These are phyloP conservation scores for Latrodectus elegans DNA, from an alignment of 2,888 invertebrate species.

Conservation along the genomic window DNA sequence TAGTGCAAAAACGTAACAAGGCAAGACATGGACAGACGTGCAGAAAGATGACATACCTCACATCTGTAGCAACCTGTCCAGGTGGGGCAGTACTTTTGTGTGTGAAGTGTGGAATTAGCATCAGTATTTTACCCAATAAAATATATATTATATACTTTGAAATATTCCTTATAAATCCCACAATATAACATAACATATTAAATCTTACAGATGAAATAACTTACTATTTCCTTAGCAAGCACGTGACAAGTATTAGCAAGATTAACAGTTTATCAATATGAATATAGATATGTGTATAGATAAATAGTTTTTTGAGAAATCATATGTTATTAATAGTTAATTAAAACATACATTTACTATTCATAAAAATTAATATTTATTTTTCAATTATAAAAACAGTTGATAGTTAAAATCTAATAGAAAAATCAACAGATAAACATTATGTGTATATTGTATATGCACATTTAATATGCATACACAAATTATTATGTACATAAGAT, in stretches of 20 bases:
- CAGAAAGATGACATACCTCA: slow-evolving; percentile 70
- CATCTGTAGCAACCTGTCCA: slow-evolving; percentile 72
- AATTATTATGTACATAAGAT: too few species aligned
- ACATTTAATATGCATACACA: too few species aligned
- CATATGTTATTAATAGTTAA: too few species aligned
- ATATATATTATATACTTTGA: slow-evolving; percentile 54
- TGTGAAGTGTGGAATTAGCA: slow-evolving; percentile 69
- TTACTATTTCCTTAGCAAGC: slow-evolving; percentile 54
- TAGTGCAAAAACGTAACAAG: slow-evolving; percentile 44
- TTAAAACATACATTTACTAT: too few species aligned
- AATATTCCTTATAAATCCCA: slow-evolving; percentile 40
- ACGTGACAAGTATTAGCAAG: slow-evolving; percentile 10
- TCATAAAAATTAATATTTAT: too few species aligned
- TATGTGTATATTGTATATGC: too few species aligned
- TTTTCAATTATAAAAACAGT: too few species aligned
- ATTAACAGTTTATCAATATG: too few species aligned
- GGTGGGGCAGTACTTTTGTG: slow-evolving; percentile 71
- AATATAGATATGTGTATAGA: too few species aligned
- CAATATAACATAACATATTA: slow-evolving; percentile 25
- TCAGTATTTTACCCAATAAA: slow-evolving; percentile 64
- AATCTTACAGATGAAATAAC: slow-evolving; percentile 37
- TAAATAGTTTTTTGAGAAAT: too few species aligned
- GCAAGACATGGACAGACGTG: slow-evolving; percentile 51
- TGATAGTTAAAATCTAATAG: too few species aligned
- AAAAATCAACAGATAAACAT: too few species aligned